Evolutionary conservation across 2,888 invertebrate species (phyloP).

Genomic region (Athripsodes cinereus): DNA sequence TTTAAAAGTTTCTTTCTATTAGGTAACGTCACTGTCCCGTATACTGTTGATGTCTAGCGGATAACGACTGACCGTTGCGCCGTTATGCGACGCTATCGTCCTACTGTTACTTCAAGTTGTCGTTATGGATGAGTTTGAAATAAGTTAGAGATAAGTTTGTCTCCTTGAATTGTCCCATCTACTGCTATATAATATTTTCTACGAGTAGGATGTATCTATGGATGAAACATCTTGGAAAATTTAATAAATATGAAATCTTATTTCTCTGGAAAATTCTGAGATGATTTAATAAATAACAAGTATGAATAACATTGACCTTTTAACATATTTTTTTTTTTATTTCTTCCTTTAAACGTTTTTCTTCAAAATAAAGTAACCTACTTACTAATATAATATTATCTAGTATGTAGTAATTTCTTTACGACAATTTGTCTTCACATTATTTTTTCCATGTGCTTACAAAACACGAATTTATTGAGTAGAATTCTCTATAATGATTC

Average conservation of each 20-base stretch:
- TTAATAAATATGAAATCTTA: not conserved
- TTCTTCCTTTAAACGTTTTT: not conserved
- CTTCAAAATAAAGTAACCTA: too few relatives aligned
- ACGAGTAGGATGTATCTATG: too few relatives aligned
- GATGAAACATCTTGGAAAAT: not conserved
- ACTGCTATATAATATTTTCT: too few relatives aligned
- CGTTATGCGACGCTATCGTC: conserved; percentile 17
- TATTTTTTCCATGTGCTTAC: too few relatives aligned
- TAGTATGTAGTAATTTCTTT: too few relatives aligned
- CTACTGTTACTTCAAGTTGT: conserved; percentile 15
- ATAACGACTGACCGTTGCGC: conserved; percentile 19
- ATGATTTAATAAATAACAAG: not conserved
- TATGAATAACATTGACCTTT: not conserved
- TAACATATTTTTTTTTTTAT: not conserved
- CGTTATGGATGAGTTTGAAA: conserved; percentile 13
- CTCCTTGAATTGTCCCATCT: not conserved
- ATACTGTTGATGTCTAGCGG: conserved; percentile 10
- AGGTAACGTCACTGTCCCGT: not conserved
- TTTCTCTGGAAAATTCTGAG: not conserved
- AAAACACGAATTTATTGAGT: too few relatives aligned
- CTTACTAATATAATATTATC: too few relatives aligned
- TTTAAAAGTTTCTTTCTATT: too few relatives aligned
- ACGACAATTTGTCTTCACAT: too few relatives aligned
- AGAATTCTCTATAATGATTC: too few relatives aligned
- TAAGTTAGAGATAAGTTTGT: not conserved